phyloP scores from a whole-genome alignment of 2,113 vertebrate species.

The Anseranas semipalmata region DNA sequence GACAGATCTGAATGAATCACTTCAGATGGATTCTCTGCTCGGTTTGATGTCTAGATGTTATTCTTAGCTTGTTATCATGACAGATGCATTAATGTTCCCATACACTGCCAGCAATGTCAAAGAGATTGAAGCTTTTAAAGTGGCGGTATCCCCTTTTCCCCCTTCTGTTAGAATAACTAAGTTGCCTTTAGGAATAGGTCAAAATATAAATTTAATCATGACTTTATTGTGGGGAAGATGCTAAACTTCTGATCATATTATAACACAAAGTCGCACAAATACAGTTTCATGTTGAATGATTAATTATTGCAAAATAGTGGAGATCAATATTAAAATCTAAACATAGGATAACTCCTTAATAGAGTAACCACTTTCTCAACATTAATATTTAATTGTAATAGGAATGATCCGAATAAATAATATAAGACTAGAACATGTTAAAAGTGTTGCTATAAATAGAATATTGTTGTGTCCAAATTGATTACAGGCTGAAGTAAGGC shows the following conservation, averaged over 20 bases:
- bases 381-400: slow-evolving; percentile 80
- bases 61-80: slow-evolving; percentile 94
- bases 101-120: slow-evolving; percentile 86
- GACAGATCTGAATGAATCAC: slow-evolving; percentile 90
- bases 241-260: neutral
- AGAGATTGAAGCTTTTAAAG: slow-evolving; percentile 84
- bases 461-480: slow-evolving; percentile 53
- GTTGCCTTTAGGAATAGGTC: slow-evolving; percentile 65
- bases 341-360: slow-evolving; percentile 63
- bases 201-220: slow-evolving; percentile 56
- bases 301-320: slow-evolving; percentile 63
- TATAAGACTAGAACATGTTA: slow-evolving; percentile 67
- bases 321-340: slow-evolving; percentile 77
- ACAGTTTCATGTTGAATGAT: slow-evolving; percentile 43
- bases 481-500: slow-evolving; percentile 55
- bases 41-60: slow-evolving; percentile 91
- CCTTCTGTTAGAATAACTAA: slow-evolving; percentile 67
- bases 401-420: slow-evolving; percentile 74
- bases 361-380: slow-evolving; percentile 66
- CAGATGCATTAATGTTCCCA: slow-evolving; percentile 91
- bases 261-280: neutral
- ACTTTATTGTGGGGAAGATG: slow-evolving; percentile 26
- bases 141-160: slow-evolving; percentile 72
- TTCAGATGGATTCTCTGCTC: slow-evolving; percentile 88
- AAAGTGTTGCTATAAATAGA: slow-evolving; percentile 72